Percentiles rank a stretch among this genome's conserved stretches.
Conservation (phyloP, 2,888 invertebrate genomes). For the Oligia fasciuncula region DNA sequence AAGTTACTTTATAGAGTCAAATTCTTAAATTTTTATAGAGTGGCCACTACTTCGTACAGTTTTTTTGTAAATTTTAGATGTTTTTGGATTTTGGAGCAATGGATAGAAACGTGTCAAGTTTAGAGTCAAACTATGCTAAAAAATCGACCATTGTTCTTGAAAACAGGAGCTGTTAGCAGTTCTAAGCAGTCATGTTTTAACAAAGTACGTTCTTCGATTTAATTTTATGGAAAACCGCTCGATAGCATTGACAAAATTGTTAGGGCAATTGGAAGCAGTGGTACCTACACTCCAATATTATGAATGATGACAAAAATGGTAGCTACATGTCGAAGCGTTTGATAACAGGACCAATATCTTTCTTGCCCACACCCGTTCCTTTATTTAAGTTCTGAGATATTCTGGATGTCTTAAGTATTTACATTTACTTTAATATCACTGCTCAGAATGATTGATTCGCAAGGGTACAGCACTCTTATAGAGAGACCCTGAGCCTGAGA, state of each 20-base stretch:
- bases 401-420: neutral
- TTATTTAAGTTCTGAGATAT: neutral
- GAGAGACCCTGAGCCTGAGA: neutral
- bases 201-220: neutral
- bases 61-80: constrained; percentile 22
- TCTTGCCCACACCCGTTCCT: neutral
- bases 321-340: neutral
- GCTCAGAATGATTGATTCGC: neutral
- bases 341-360: neutral
- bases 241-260: neutral
- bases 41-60: constrained; percentile 84
- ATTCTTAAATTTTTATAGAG: constrained; percentile 78
- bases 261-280: neutral
- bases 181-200: constrained; percentile 4
- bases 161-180: neutral
- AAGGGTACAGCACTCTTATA: neutral
- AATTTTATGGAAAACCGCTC: neutral
- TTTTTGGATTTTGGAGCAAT: neutral
- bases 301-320: neutral
- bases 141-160: neutral
- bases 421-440: neutral
- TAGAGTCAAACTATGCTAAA: neutral
- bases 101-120: neutral
- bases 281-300: neutral
- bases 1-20: constrained; percentile 66